These are phyloP conservation scores for Scotopteryx bipunctaria DNA, from an alignment of 2,888 invertebrate genomes.

Conservation along the genomic window DNA sequence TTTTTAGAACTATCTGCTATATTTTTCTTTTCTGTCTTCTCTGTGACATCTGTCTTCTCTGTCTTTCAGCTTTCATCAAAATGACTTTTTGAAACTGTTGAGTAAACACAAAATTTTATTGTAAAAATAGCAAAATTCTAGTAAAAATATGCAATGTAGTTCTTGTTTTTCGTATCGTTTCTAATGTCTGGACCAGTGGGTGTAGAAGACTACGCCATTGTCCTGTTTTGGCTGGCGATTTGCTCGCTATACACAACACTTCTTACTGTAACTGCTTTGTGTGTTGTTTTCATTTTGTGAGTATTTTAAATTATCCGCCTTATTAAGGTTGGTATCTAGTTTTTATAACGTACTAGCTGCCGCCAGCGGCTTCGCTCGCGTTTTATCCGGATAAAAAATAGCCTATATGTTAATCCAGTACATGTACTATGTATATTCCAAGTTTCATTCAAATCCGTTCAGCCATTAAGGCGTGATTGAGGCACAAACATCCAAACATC, in stretches of 20 bases:
- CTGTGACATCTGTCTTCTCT: background rate
- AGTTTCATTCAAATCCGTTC: too few relatives aligned
- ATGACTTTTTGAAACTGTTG: conserved; percentile 18
- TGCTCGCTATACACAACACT: conserved; percentile 60
- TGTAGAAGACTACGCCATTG: conserved; percentile 52
- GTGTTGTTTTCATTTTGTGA: conserved; percentile 62
- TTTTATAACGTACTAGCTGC: too few relatives aligned
- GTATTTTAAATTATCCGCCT: conserved; percentile 36
- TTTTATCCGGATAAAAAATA: too few relatives aligned
- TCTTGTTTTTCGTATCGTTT: conserved; percentile 4
- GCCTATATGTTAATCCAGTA: too few relatives aligned
- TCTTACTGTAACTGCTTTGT: conserved; percentile 57
- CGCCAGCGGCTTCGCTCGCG: too few relatives aligned
- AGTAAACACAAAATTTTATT: conserved; percentile 20
- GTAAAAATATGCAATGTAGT: conserved; percentile 37
- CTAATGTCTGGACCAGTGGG: conserved; percentile 59
- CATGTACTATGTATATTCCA: too few relatives aligned
- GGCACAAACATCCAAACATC: too few relatives aligned
- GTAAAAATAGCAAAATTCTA: conserved; percentile 27
- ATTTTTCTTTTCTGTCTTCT: background rate
- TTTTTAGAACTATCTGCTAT: background rate
- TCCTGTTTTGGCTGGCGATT: conserved; percentile 61
- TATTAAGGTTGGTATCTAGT: background rate
- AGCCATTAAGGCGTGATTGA: too few relatives aligned
- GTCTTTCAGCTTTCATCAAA: conserved; percentile 8